Base-by-base conservation (phyloP, 53 echinoderm and acorn worm species). In the Echinometra lucunter region DNA sequence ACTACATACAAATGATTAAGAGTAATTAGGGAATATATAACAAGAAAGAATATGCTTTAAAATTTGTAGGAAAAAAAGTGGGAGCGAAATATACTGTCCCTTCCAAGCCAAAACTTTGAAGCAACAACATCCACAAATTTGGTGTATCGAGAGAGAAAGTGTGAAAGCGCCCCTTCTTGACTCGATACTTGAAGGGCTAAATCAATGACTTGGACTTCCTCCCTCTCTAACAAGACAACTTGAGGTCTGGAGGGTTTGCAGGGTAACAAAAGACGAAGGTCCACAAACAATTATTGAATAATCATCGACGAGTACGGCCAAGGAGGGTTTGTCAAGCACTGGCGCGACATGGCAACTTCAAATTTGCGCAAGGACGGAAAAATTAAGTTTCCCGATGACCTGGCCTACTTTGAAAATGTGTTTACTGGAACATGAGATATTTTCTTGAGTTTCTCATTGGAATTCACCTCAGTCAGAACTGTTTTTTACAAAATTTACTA, bases 201-300 rank as follows among this genome's bases (percentile, higher is more conserved):
- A 85, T 85, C 85, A 49, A 85, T 85, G 85, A 30, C 85, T n/a
- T 30, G 19, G 27, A 85, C 85, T 85, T 85, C 85, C 85, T 49
- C 49, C 85, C 85, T 49, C 49, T 49, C 49, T 45, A 85, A 6
- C 49, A n/a, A 28, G 85, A 45, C n/a, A n/a, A 2, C 85, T 85
- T 49, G 49, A 85, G 21, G 49, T 53, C 53, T 53, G 8, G 49
- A 85, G 85, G 37, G 85, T 53, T 44, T 27, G 27, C 18, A 47
- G n/a, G 49, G 85, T 49, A 85, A 85, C 85, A 85, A 85, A 47
- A 85, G 85, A 49, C 27, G 45, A 34, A 47, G 49, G 85, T 85
- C 47, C 85, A n/a, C 49, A 45, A 85, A 85, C 85, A 85, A 85
- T 85, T 85, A 85, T 85, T 85, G 85, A 85, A 85, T 85, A 85